Conservation (phyloP, 2,113 vertebrate genomes). For the Leuciscus idus region DNA sequence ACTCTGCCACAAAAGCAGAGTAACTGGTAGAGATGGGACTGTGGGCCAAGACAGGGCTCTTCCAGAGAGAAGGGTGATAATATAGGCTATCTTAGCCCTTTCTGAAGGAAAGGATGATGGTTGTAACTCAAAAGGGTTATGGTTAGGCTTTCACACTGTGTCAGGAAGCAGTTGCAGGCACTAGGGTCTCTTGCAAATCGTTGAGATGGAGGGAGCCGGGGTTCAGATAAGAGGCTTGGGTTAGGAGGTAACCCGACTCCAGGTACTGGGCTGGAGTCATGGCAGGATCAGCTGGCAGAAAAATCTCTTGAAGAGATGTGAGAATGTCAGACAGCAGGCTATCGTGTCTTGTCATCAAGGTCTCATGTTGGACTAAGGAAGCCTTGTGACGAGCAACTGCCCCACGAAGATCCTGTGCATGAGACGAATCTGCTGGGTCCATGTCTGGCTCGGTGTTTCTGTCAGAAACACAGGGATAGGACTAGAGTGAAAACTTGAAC, state of each 20-base stretch:
- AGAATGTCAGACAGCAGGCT: too few relatives aligned
- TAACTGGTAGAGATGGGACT: too few relatives aligned
- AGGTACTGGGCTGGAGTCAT: too few relatives aligned
- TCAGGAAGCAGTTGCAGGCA: background rate
- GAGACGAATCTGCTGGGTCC: background rate
- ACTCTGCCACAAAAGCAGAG: background rate
- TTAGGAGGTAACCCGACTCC: too few relatives aligned
- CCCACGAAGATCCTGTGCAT: background rate
- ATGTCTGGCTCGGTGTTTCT: too few relatives aligned
- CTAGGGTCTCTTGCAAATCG: background rate
- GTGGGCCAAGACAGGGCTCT: too few relatives aligned
- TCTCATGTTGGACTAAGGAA: background rate
- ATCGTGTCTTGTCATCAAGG: too few relatives aligned
- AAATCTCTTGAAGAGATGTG: too few relatives aligned
- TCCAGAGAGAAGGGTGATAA: too few relatives aligned
- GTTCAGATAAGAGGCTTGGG: background rate
- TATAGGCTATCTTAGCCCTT: background rate
- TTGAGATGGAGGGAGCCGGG: background rate
- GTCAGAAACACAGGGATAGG: too few relatives aligned
- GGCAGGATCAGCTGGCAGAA: too few relatives aligned
- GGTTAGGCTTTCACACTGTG: background rate
- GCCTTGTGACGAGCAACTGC: background rate
- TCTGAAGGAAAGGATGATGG: background rate
- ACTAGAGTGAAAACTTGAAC: too few relatives aligned
- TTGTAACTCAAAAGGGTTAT: background rate